Conservation (phyloP, 2,888 invertebrate species). For the Oithona nana region DNA sequence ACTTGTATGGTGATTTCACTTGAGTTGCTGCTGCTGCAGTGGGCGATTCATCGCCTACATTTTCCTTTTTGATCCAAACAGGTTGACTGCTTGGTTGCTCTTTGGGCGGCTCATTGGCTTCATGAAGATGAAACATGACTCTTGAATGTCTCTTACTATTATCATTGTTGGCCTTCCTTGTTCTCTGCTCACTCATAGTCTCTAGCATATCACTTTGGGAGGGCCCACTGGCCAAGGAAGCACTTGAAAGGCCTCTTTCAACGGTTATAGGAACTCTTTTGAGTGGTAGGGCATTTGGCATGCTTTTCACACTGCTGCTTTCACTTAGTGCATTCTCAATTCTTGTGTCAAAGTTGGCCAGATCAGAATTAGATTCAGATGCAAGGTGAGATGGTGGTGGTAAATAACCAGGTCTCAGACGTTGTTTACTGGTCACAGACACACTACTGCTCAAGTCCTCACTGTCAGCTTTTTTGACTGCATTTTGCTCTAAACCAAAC, state of each 20-base stretch:
- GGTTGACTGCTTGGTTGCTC: no score
- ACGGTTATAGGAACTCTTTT: background rate
- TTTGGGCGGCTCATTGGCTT: no score
- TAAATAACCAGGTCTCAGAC: slow-evolving; percentile 13
- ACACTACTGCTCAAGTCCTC: slow-evolving; percentile 5
- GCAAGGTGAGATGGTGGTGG: slow-evolving; percentile 9
- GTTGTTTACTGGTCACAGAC: slow-evolving; percentile 15
- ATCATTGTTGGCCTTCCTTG: background rate
- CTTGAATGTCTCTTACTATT: background rate
- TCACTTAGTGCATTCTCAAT: background rate
- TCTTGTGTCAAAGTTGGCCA: background rate
- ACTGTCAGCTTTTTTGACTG: background rate
- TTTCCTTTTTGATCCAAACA: no score
- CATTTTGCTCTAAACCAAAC: background rate
- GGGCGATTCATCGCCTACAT: background rate
- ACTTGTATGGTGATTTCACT: background rate
- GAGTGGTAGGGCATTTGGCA: background rate
- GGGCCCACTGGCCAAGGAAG: background rate
- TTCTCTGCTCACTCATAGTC: background rate
- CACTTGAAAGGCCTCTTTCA: background rate
- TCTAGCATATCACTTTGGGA: background rate
- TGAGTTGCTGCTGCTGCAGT: background rate
- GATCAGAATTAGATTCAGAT: slow-evolving; percentile 1
- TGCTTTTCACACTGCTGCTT: background rate
- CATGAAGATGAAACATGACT: background rate